Evolutionary conservation across 2,113 vertebrate species (phyloP).

Genomic region (Rhipidura dahli): DNA sequence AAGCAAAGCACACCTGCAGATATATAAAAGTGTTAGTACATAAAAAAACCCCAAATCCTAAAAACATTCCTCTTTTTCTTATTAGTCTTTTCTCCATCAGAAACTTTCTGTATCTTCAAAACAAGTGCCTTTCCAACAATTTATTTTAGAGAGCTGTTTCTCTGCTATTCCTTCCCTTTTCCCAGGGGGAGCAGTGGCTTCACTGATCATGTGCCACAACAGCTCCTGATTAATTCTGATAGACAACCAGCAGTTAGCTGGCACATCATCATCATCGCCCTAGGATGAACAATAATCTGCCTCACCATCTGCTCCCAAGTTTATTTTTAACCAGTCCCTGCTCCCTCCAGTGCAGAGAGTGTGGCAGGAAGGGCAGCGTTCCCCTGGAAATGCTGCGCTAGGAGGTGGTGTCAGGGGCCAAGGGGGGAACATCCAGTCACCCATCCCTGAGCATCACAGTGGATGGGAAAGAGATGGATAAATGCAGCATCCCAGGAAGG

Average conservation of each 20-base stretch:
- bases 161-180: background rate
- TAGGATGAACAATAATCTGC: conserved; percentile 52
- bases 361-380: background rate
- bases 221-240: conserved; percentile 62
- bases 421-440: background rate
- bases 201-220: background rate
- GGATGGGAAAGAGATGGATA: background rate
- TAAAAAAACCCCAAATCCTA: background rate
- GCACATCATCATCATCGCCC: conserved; percentile 42
- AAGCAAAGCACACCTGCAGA: background rate
- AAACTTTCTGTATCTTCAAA: background rate
- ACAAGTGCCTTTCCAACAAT: background rate
- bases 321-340: conserved; percentile 62
- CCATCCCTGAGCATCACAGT: background rate
- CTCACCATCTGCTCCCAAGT: conserved; percentile 68
- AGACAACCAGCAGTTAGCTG: conserved; percentile 61
- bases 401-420: background rate
- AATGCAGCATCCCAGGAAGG: background rate
- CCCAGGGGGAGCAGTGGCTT: background rate
- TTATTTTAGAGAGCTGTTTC: background rate
- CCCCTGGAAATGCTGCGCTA: background rate
- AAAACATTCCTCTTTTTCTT: background rate
- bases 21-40: background rate
- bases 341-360: background rate
- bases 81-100: background rate